Evolutionary conservation across 2,113 vertebrate species (phyloP).

Genomic region (Sus scrofa): T2T-Sscrofa CM000819.6:59969501-59970000

Average conservation of each 20-base stretch:
- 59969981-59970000: constrained; percentile 16
- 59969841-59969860: neutral
- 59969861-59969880: neutral
- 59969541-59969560: too few relatives aligned
- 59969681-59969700: neutral
- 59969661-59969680: neutral
- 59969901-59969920: neutral
- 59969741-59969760: too few relatives aligned
- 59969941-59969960: neutral
- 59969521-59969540: too few relatives aligned
- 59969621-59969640: neutral
- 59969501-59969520: too few relatives aligned
- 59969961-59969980: neutral
- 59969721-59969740: too few relatives aligned
- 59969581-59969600: too few relatives aligned
- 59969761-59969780: too few relatives aligned
- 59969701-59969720: too few relatives aligned
- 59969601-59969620: neutral
- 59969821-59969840: neutral
- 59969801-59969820: constrained; percentile 45
- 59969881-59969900: neutral
- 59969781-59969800: too few relatives aligned
- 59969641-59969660: neutral
- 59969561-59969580: too few relatives aligned
- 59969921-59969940: constrained; percentile 17